phyloP scores from a whole-genome alignment of 2,888 invertebrate genomes.

The Acronicta aceris region DNA sequence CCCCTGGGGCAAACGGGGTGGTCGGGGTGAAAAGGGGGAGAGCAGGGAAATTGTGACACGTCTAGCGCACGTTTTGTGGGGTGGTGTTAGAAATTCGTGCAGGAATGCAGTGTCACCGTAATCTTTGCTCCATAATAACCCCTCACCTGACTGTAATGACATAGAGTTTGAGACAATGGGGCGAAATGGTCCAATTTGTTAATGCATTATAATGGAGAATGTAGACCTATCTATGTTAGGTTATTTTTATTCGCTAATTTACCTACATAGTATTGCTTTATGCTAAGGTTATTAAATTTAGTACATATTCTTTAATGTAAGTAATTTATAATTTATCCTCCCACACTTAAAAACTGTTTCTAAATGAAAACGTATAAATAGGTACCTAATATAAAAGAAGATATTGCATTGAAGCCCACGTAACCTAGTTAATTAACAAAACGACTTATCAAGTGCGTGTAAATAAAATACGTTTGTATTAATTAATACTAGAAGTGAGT shows the following conservation, averaged over 20 bases:
- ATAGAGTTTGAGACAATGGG: conserved; percentile 49
- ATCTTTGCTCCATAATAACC: conserved; percentile 63
- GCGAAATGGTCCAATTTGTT: conserved; percentile 38
- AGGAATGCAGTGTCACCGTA: conserved; percentile 80
- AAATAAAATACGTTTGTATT: conserved; percentile 43
- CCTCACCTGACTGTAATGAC: conserved; percentile 59
- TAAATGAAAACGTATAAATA: conserved; percentile 12
- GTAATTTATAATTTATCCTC: conserved; percentile 9
- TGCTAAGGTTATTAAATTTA: background rate
- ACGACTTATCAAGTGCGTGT: conserved; percentile 29
- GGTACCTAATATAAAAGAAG: conserved; percentile 9
- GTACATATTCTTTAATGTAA: background rate
- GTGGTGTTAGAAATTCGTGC: conserved; percentile 72
- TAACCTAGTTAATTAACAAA: conserved; percentile 30
- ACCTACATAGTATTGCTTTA: background rate
- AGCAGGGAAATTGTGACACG: conserved; percentile 68
- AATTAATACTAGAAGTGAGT: conserved; percentile 52
- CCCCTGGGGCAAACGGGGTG: conserved; percentile 31
- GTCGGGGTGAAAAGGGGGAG: conserved; percentile 45
- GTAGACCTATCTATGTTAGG: background rate
- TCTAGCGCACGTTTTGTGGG: conserved; percentile 65
- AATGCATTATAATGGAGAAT: conserved; percentile 5
- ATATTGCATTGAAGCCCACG: conserved; percentile 21
- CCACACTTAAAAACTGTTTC: conserved; percentile 21
- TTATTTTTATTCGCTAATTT: too few species aligned